phyloP scores from a whole-genome alignment of 2,113 vertebrate genomes.

The Calyptommatus sinebrachiatus region DNA sequence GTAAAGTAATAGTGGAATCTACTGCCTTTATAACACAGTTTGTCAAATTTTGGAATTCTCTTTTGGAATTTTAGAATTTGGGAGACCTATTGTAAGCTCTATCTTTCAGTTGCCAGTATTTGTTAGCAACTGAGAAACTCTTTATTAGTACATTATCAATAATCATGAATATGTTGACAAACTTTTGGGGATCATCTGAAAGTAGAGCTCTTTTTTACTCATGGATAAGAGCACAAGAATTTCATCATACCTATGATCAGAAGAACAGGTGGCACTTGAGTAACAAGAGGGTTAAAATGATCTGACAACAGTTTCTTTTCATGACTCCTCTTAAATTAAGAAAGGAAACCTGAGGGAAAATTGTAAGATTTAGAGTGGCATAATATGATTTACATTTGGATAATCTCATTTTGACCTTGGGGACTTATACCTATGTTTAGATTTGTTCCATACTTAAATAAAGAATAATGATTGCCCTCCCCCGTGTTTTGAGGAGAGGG shows the following conservation, averaged over 20 bases:
- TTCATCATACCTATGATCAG: neutral
- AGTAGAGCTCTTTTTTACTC: neutral
- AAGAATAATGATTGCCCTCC: neutral
- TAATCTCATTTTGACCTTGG: neutral
- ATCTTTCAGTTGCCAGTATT: too few species aligned
- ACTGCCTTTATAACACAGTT: too few species aligned
- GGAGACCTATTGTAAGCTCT: too few species aligned
- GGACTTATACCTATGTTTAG: neutral
- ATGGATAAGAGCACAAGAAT: neutral
- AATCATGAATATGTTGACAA: too few species aligned
- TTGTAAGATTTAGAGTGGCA: neutral
- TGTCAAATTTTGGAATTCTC: too few species aligned
- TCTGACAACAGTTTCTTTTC: neutral
- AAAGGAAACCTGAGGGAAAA: neutral
- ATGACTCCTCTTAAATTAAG: neutral
- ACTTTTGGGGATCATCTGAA: neutral
- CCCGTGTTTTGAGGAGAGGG: neutral
- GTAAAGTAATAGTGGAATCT: too few species aligned
- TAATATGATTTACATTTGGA: neutral
- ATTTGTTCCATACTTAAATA: constrained; percentile 16
- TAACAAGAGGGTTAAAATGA: neutral
- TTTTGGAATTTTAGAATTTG: too few species aligned
- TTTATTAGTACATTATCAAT: too few species aligned
- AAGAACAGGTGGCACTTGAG: too few species aligned
- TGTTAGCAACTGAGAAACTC: too few species aligned